Evolutionary conservation across 37 sponge, comb jelly and placozoan genomes (phyloP), one percentile per base, ranked within the genome.

Genomic region (Cliona cf. orientalis): DNA sequence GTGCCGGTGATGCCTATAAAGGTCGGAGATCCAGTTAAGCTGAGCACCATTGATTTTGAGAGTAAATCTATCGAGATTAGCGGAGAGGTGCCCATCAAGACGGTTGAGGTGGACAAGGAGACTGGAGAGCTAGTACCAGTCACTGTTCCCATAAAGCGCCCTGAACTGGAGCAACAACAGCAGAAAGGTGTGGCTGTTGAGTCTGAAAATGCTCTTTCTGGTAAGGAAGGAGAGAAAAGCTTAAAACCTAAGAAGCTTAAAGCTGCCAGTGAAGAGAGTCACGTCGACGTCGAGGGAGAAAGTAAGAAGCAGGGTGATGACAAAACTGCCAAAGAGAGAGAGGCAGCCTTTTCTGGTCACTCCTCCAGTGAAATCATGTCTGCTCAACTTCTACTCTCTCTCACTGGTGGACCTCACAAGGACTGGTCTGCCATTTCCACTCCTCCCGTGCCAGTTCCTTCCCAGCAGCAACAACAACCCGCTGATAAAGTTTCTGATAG

Each of bases 311-410:
- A 69, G 4, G 66, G 66, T 4, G 37, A 31, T 7, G 37, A 66
- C 7, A 6, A 66, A 14, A 66, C 4, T 3, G 3, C 33, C 17
- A 38, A 34, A 35, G 26, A 61, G 7, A 41, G 34, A 41, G 19
- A 21, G 9, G 67, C 29, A 1, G 34, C 19, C 17, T 56, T 67
- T 34, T 34, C 70, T 33, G 72, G 79, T 49, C 74, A 75, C 58
- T 63, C 87, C 1, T 72, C 87, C 0, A 45, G 74, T 2, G 87
- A 87, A 43, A 76, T 87, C 26, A 87, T 87, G 87, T 87, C 87
- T 5, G 87, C 87, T 35, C 67, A 80, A 57, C 42, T 80, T 19
- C 76, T 87, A 21, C 69, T 87, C 32, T 87, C 87, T 2, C 75
- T 87, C 34, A 83, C 75, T 1, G 72, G 32, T 7, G n/a, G 69